Conservation (phyloP, 2,113 vertebrate genomes). For the Calyptommatus sinebrachiatus region DNA sequence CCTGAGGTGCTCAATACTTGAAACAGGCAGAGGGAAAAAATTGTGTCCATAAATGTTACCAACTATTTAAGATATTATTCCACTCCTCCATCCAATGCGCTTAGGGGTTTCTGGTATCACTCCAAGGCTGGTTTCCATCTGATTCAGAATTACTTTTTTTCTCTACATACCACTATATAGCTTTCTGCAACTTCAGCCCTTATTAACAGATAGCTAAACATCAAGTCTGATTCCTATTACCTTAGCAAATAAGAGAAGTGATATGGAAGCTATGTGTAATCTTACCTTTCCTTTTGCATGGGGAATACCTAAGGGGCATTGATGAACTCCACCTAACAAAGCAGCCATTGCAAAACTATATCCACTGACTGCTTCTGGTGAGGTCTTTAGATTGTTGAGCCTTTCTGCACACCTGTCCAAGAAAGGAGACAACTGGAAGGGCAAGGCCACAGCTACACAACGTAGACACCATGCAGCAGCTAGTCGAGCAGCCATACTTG, state of each 20-base stretch:
- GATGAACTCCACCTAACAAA: slow-evolving; percentile 92
- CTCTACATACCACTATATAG: no score
- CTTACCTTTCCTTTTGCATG: slow-evolving; percentile 97
- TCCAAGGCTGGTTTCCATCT: not conserved
- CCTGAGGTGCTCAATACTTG: no score
- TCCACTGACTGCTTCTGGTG: slow-evolving; percentile 96
- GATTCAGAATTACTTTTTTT: not conserved
- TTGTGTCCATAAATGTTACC: no score
- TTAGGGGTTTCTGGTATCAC: no score
- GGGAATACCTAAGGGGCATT: slow-evolving; percentile 94
- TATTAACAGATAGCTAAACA: not conserved
- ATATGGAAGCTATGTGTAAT: not conserved
- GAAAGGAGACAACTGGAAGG: slow-evolving; percentile 92
- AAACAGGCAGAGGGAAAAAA: no score
- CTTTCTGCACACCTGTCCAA: slow-evolving; percentile 93
- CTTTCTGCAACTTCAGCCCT: not conserved
- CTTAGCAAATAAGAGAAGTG: not conserved
- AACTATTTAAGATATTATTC: no score
- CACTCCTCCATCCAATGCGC: no score
- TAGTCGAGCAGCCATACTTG: slow-evolving; percentile 95
- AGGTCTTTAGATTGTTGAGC: slow-evolving; percentile 94
- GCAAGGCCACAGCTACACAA: slow-evolving; percentile 91
- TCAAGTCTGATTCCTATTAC: not conserved
- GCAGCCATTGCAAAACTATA: slow-evolving; percentile 99
- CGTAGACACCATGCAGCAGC: slow-evolving; percentile 95